Evolutionary conservation across 2,888 invertebrate species (phyloP).

Genomic region (Orchesella flavescens): DNA sequence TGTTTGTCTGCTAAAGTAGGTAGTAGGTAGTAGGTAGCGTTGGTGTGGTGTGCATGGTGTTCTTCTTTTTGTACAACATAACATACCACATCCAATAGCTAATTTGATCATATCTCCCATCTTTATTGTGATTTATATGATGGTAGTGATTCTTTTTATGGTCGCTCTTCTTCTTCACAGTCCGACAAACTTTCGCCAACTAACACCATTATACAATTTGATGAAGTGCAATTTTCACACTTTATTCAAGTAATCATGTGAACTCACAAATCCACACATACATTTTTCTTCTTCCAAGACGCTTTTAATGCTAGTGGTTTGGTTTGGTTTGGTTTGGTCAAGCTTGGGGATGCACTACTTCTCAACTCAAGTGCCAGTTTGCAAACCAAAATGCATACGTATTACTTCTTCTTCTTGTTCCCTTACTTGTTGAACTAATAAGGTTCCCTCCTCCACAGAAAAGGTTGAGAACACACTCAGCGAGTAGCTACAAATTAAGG

Average conservation of each 20-base stretch:
- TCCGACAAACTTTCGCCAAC: neutral
- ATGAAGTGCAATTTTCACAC: constrained; percentile 27
- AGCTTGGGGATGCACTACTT: neutral
- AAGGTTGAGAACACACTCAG: neutral
- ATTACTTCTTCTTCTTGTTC: neutral
- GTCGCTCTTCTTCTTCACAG: constrained; percentile 24
- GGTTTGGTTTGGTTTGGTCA: too few relatives aligned
- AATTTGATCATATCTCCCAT: constrained; percentile 35
- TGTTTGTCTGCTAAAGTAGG: too few relatives aligned
- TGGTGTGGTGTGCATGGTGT: too few relatives aligned
- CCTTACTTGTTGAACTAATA: too few relatives aligned
- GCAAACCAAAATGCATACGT: neutral
- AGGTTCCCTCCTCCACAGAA: neutral
- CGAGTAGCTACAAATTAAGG: constrained; percentile 4
- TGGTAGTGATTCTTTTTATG: constrained; percentile 22
- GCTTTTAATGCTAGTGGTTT: too few relatives aligned
- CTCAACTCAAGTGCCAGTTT: neutral
- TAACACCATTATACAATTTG: constrained; percentile 21
- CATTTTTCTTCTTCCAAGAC: neutral
- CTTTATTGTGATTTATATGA: constrained; percentile 39
- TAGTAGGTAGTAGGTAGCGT: too few relatives aligned
- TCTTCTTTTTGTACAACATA: neutral
- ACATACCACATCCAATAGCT: neutral
- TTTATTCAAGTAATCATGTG: constrained; percentile 12
- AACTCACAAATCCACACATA: neutral